Conservation (phyloP, 2,797 vertebrate species). For the Toxotes lorentzi region DNA sequence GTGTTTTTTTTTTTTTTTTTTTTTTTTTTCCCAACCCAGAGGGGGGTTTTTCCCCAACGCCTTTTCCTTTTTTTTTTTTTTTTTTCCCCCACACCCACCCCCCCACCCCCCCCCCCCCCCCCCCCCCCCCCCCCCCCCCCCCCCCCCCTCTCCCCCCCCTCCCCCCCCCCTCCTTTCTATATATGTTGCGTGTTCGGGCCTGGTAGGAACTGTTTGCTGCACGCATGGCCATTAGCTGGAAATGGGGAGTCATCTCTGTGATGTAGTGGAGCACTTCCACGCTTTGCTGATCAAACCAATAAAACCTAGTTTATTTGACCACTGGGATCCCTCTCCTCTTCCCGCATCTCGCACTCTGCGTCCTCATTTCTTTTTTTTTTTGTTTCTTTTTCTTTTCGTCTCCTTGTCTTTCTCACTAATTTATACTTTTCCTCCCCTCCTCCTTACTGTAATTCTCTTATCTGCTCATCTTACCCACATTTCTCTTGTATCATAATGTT, state of each 20-base stretch:
- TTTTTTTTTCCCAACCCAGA: too few relatives aligned
- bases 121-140: too few relatives aligned
- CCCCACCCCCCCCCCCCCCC: too few relatives aligned
- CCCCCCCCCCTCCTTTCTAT: too few relatives aligned
- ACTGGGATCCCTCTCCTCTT: slow-evolving; percentile 49
- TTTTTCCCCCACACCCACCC: too few relatives aligned
- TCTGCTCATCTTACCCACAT: slow-evolving; percentile 54
- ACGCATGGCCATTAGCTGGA: slow-evolving; percentile 67
- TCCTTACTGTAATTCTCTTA: slow-evolving; percentile 50
- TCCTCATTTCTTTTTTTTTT: not conserved
- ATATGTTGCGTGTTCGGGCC: slow-evolving; percentile 25
- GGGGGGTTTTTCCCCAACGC: too few relatives aligned
- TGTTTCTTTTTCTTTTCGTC: slow-evolving; percentile 2
- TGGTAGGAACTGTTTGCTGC: slow-evolving; percentile 27
- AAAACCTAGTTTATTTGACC: slow-evolving; percentile 72
- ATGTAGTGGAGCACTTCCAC: slow-evolving; percentile 67
- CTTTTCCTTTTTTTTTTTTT: too few relatives aligned
- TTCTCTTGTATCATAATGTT: slow-evolving; percentile 57
- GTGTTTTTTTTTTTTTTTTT: slow-evolving; percentile 24
- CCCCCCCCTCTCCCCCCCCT: too few relatives aligned
- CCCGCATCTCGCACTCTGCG: not conserved
- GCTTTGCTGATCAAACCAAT: slow-evolving; percentile 77
- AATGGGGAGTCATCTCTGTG: slow-evolving; percentile 58
- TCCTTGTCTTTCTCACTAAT: not conserved
- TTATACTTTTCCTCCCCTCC: slow-evolving; percentile 25